Conservation (phyloP, 2,113 vertebrate genomes). For the Lagopus muta region DNA sequence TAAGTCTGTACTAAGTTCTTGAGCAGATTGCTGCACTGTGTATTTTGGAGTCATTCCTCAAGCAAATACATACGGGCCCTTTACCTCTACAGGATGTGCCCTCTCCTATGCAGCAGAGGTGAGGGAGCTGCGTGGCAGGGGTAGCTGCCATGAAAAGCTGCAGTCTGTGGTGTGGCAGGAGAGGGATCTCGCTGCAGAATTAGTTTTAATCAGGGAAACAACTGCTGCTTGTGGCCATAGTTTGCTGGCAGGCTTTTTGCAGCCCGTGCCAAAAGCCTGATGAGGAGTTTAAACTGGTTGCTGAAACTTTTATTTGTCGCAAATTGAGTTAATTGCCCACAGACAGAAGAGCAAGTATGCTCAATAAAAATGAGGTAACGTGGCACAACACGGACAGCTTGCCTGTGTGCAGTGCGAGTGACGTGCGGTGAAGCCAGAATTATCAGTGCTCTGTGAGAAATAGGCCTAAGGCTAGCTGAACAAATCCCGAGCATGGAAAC, state of each 20-base stretch:
- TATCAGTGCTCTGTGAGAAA: background rate
- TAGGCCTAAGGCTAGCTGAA: background rate
- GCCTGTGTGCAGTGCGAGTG: background rate
- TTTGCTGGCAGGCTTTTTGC: slow-evolving; percentile 47
- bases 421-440: background rate
- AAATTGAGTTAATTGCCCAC: slow-evolving; percentile 50
- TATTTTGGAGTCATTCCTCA: slow-evolving; percentile 56
- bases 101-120: background rate
- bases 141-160: slow-evolving; percentile 23
- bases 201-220: slow-evolving; percentile 1
- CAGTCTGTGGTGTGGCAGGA: background rate
- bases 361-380: background rate
- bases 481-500: background rate
- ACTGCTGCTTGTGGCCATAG: slow-evolving; percentile 42
- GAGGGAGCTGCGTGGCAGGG: background rate
- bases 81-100: background rate
- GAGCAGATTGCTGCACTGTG: slow-evolving; percentile 10
- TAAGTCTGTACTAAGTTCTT: background rate
- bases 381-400: background rate
- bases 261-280: slow-evolving; percentile 25
- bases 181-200: background rate
- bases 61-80: slow-evolving; percentile 25
- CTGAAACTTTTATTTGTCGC: slow-evolving; percentile 32
- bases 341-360: slow-evolving; percentile 34
- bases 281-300: slow-evolving; percentile 39